Conservation (phyloP, 2,797 vertebrate genomes). For the Sciurus vulgaris region DNA sequence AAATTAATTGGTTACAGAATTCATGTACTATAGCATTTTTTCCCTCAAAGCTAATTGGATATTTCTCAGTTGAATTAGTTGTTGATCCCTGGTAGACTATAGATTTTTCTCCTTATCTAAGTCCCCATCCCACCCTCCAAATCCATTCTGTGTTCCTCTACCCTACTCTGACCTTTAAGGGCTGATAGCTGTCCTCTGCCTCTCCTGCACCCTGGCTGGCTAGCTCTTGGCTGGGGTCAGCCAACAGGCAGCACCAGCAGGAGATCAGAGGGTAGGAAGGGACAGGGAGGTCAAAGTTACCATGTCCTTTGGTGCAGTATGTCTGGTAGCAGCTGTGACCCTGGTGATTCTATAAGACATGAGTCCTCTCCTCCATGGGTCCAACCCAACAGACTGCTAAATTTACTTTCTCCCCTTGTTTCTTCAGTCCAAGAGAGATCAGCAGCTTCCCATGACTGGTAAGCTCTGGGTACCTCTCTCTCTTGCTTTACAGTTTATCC, state of each 20-base stretch:
- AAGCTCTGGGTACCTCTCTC: not conserved
- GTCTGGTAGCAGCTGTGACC: not conserved
- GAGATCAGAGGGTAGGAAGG: not conserved
- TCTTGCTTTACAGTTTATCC: not conserved
- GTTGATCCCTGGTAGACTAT: constrained; percentile 1
- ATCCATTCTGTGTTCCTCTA: not conserved
- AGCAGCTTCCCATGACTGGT: not conserved
- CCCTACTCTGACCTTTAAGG: not conserved
- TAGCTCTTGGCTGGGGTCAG: not conserved
- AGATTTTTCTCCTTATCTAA: not conserved
- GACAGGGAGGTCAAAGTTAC: not conserved
- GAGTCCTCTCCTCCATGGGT: not conserved
- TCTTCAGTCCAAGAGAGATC: not conserved
- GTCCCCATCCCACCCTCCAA: not conserved
- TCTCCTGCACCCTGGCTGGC: not conserved
- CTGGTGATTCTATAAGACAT: not conserved
- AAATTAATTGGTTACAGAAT: constrained; percentile 51
- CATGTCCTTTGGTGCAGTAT: not conserved
- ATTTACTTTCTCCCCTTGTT: not conserved
- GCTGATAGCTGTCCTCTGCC: not conserved
- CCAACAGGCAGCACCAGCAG: not conserved
- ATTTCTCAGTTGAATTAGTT: constrained; percentile 33
- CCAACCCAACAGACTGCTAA: not conserved
- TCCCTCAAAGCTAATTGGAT: not conserved
- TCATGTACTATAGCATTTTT: not conserved